Conservation (phyloP, 2,113 vertebrate genomes). For the Tichodroma muraria region DNA sequence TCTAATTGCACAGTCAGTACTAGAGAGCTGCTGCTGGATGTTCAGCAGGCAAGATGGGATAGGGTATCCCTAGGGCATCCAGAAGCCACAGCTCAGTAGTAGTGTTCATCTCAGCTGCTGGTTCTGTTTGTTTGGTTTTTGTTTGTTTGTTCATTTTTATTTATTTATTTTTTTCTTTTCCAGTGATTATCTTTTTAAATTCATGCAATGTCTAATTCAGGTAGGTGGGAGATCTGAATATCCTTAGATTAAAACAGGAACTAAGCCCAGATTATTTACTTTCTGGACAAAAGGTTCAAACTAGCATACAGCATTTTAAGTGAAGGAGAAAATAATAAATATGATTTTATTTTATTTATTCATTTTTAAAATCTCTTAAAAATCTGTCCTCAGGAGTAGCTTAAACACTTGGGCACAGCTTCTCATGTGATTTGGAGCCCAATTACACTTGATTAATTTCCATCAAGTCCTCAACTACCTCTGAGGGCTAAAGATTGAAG, state of each 20-base stretch:
- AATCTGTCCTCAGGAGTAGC: neutral
- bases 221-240: neutral
- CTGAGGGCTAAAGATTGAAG: neutral
- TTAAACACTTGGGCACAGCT: neutral
- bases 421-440: neutral
- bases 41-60: neutral
- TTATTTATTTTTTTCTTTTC: neutral
- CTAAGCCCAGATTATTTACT: neutral
- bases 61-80: neutral
- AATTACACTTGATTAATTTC: neutral
- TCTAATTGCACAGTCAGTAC: neutral
- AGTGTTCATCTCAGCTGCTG: neutral
- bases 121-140: neutral
- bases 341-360: neutral
- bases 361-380: neutral
- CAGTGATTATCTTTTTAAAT: neutral
- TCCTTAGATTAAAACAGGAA: neutral
- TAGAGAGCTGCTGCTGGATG: neutral
- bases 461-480: neutral
- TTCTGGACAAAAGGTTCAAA: neutral
- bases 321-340: neutral
- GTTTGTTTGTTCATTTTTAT: too few relatives aligned
- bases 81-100: neutral
- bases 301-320: neutral
- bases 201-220: neutral